Conservation (phyloP, 2,113 vertebrate genomes). For the Cyprinodon variegatus region DNA sequence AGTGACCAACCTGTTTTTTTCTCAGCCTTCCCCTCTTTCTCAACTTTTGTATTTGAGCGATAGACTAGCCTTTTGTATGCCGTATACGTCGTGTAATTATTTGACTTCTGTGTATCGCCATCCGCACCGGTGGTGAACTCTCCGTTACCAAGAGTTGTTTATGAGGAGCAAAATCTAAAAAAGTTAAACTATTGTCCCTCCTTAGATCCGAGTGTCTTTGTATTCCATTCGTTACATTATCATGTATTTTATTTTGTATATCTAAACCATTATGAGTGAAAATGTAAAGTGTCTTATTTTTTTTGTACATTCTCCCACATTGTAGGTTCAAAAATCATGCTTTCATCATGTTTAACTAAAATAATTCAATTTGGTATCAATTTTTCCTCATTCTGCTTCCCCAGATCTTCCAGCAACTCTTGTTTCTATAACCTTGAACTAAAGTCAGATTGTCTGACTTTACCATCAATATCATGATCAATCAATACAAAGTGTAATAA, state of each 20-base stretch:
- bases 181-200: slow-evolving; percentile 20
- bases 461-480: slow-evolving; percentile 20
- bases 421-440: slow-evolving; percentile 32
- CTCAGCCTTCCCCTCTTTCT: background rate
- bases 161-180: slow-evolving; percentile 26
- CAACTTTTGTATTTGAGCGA: slow-evolving; percentile 13
- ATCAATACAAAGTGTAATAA: background rate
- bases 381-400: background rate
- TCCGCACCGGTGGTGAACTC: slow-evolving; percentile 55
- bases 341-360: slow-evolving; percentile 26
- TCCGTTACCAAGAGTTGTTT: slow-evolving; percentile 24
- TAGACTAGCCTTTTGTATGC: slow-evolving; percentile 64
- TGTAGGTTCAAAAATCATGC: slow-evolving; percentile 33
- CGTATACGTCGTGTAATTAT: slow-evolving; percentile 64
- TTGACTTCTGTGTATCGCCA: slow-evolving; percentile 48
- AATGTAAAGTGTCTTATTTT: slow-evolving; percentile 73
- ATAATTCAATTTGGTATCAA: slow-evolving; percentile 9
- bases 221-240: slow-evolving; percentile 37
- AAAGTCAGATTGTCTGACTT: slow-evolving; percentile 4
- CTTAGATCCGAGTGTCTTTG: slow-evolving; percentile 25
- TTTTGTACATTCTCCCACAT: slow-evolving; percentile 54
- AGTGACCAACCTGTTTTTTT: slow-evolving; percentile 29
- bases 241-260: slow-evolving; percentile 63
- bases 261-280: slow-evolving; percentile 55
- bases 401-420: background rate